Conservation (phyloP, 2,888 invertebrate species). For the Cistogaster globosa region DNA sequence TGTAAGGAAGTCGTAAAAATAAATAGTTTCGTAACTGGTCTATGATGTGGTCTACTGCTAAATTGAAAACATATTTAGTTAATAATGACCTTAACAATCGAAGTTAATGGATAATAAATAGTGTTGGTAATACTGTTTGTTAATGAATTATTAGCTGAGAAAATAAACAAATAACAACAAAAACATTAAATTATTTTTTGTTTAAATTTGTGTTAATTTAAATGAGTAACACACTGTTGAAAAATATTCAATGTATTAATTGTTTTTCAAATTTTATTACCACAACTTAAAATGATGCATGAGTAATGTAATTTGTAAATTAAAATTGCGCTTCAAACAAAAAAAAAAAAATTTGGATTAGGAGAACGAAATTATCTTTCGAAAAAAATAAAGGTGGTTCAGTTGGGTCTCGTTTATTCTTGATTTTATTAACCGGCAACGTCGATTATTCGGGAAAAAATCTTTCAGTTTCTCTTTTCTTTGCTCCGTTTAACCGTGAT, state of each 20-base stretch:
- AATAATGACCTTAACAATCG: constrained; percentile 56
- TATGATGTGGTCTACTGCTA: neutral
- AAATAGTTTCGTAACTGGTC: neutral
- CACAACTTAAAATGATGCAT: neutral
- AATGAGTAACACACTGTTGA: neutral
- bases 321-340: too few species aligned
- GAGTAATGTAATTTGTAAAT: neutral
- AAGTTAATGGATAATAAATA: constrained; percentile 35
- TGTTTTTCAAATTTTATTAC: neutral
- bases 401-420: too few species aligned
- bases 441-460: too few species aligned
- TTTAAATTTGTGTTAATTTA: neutral
- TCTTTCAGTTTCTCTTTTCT: too few species aligned
- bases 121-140: constrained; percentile 37
- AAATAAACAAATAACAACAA: constrained; percentile 11
- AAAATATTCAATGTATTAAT: neutral
- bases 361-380: too few species aligned
- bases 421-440: too few species aligned
- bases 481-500: too few species aligned
- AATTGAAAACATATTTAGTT: constrained; percentile 14
- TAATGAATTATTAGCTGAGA: constrained; percentile 36
- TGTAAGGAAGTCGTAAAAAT: constrained; percentile 1
- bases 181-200: neutral
- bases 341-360: too few species aligned
- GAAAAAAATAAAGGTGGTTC: too few species aligned